These are phyloP conservation scores for Acanthaster planci DNA, from an alignment of 35 echinoderm and acorn worm species.

Conservation along the genomic window DNA sequence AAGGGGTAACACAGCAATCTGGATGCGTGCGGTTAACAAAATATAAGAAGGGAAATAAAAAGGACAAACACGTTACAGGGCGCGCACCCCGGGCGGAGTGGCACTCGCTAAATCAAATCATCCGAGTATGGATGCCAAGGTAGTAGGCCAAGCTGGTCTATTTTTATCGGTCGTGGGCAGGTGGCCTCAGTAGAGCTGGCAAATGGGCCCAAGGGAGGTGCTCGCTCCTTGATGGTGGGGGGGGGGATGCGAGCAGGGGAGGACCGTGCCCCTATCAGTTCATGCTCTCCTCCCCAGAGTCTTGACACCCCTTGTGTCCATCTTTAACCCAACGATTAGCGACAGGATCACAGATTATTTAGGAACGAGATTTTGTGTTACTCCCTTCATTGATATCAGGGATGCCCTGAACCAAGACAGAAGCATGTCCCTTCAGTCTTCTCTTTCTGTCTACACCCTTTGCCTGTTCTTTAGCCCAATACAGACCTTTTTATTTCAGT, in stretches of 20 bases:
- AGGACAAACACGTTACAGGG: conserved; percentile 18
- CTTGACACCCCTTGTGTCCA: no score
- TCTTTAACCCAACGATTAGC: no score
- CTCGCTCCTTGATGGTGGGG: neutral
- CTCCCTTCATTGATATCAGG: no score
- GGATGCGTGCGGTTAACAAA: neutral
- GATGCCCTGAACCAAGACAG: no score
- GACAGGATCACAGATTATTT: no score
- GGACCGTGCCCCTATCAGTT: neutral
- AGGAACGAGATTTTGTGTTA: no score
- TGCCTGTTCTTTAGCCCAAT: no score
- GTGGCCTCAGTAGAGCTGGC: conserved; percentile 6
- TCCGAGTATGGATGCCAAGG: neutral
- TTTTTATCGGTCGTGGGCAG: conserved; percentile 10
- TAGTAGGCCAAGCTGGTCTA: conserved; percentile 13
- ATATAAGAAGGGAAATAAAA: neutral
- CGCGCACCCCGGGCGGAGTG: neutral
- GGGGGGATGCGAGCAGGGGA: neutral
- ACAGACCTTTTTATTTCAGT: no score
- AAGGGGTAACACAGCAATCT: neutral
- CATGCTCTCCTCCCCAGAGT: neutral
- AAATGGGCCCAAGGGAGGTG: conserved; percentile 23
- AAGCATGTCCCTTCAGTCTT: no score
- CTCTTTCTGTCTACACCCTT: no score
- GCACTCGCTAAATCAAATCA: conserved; percentile 6